A percentile compares a stretch with the other conserved stretches of the same genome.
Conservation (phyloP, 2,888 invertebrate species). For the Nineta flava region DNA sequence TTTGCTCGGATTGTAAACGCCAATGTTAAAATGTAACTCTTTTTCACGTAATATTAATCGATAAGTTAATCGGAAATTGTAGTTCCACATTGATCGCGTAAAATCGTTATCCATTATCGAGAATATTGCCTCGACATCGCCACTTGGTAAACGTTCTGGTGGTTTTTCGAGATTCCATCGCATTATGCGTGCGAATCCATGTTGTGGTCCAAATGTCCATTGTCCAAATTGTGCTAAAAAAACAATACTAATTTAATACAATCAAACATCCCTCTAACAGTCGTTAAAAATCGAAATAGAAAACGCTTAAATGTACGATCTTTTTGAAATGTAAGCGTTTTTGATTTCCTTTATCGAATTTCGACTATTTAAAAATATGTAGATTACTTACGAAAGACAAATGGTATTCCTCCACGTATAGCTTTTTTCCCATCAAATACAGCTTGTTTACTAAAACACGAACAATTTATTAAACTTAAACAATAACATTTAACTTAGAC, state of each 20-base stretch:
- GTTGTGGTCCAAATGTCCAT: constrained; percentile 90
- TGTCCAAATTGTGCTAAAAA: constrained; percentile 82
- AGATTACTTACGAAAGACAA: constrained; percentile 87
- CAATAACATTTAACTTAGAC: not conserved
- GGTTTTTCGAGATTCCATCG: constrained; percentile 83
- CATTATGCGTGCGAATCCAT: constrained; percentile 87
- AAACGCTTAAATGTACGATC: too few species aligned
- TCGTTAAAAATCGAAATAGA: too few species aligned
- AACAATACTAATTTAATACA: constrained; percentile 6
- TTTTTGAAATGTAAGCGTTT: not conserved
- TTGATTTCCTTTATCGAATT: too few species aligned
- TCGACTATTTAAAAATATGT: too few species aligned
- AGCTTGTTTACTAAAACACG: constrained; percentile 69
- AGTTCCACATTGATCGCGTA: constrained; percentile 88
- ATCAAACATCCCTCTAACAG: too few species aligned
- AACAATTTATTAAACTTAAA: not conserved
- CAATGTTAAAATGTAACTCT: constrained; percentile 83
- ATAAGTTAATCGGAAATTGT: constrained; percentile 85
- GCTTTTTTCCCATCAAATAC: constrained; percentile 93
- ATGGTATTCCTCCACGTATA: constrained; percentile 90
- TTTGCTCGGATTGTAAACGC: constrained; percentile 87
- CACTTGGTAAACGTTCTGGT: constrained; percentile 75
- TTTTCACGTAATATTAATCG: constrained; percentile 80
- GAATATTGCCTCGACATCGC: constrained; percentile 85
- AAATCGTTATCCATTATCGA: constrained; percentile 85